Evolutionary conservation across 1,140 invertebrate genomes (phyloP).

Genomic region (Drosophila tani): DNA sequence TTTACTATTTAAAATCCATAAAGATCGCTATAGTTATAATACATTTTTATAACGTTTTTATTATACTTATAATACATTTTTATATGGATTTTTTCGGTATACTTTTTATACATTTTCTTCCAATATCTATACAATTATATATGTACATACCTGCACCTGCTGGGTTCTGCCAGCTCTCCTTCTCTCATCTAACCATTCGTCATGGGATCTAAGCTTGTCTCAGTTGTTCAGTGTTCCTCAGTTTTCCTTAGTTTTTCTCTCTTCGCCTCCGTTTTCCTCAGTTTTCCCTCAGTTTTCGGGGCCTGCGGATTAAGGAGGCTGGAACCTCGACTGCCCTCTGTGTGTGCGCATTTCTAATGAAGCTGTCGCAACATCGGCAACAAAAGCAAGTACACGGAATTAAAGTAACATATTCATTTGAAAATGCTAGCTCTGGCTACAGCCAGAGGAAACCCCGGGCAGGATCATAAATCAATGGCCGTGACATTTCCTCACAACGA

Average conservation of each 20-base stretch:
- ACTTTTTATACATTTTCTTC: not conserved
- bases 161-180: not conserved
- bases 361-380: slow-evolving; percentile 59
- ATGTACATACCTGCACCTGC: slow-evolving; percentile 44
- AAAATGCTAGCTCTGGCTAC: slow-evolving; percentile 56
- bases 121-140: not conserved
- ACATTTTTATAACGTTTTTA: too few relatives aligned
- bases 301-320: slow-evolving; percentile 37
- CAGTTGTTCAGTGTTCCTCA: too few relatives aligned
- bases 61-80: not conserved
- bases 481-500: slow-evolving; percentile 78
- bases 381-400: slow-evolving; percentile 42
- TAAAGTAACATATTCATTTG: slow-evolving; percentile 52
- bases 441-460: slow-evolving; percentile 49
- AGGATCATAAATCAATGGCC: slow-evolving; percentile 77
- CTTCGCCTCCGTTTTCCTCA: not conserved
- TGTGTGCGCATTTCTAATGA: slow-evolving; percentile 77
- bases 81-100: not conserved
- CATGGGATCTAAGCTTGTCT: slow-evolving; percentile 21
- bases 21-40: not conserved
- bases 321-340: slow-evolving; percentile 3
- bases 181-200: slow-evolving; percentile 6
- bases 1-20: not conserved
- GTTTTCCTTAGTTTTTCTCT: not conserved
- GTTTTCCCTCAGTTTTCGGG: slow-evolving; percentile 1